A percentile compares a stretch with the other conserved stretches of the same genome.
phyloP scores from a whole-genome alignment of 2,113 vertebrate genomes.

The Barnardius zonarius region DNA sequence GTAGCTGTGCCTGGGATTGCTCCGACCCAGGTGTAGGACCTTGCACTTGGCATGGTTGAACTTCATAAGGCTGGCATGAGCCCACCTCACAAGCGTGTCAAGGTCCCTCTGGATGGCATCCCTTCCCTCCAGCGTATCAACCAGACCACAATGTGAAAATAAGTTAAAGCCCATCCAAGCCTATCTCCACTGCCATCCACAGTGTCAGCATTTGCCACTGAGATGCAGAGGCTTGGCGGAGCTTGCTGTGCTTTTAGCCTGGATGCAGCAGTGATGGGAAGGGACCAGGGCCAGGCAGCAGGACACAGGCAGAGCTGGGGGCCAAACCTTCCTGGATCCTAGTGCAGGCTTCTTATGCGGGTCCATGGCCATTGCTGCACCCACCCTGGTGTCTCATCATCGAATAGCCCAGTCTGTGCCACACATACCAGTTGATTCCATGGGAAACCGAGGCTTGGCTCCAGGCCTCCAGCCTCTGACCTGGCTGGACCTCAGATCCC shows the following conservation, averaged over 20 bases:
- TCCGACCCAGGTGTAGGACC: too few relatives aligned
- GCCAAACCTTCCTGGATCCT: background rate
- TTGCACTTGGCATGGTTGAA: too few relatives aligned
- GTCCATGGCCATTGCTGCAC: background rate
- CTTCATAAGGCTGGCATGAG: too few relatives aligned
- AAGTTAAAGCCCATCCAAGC: background rate
- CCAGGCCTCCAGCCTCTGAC: too few relatives aligned
- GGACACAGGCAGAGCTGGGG: background rate
- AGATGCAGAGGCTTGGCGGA: background rate
- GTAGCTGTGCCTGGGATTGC: too few relatives aligned
- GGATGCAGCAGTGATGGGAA: background rate
- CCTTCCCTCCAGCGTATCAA: too few relatives aligned
- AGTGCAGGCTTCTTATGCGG: rapidly evolving
- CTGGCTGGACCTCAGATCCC: background rate
- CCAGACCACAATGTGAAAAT: background rate
- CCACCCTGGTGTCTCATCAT: background rate
- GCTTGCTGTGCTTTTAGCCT: background rate
- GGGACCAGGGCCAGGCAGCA: background rate
- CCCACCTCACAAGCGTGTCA: too few relatives aligned
- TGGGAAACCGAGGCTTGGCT: background rate
- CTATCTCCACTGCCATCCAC: background rate
- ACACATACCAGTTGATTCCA: background rate
- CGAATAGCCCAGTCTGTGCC: background rate
- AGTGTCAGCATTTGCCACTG: background rate
- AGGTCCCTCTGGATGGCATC: too few relatives aligned